Percentiles rank a stretch among this genome's conserved stretches.
phyloP scores from a whole-genome alignment of 2,888 invertebrate genomes.

The Ornithoptera alexandrae region DNA sequence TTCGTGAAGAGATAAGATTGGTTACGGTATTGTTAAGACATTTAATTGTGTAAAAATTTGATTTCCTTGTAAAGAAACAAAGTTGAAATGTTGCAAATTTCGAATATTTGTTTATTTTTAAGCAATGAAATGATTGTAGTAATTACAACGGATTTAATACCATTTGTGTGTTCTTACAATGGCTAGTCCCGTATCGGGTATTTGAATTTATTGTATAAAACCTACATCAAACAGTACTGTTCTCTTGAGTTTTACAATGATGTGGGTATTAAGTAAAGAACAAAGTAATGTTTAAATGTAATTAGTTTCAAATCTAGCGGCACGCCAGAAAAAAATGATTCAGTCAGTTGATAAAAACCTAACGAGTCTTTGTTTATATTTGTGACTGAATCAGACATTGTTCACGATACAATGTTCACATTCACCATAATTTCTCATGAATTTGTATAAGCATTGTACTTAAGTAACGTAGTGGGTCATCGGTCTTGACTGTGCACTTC shows the following conservation, averaged over 20 bases:
- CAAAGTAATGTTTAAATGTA: too few species aligned
- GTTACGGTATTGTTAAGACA: not conserved
- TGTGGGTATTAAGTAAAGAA: too few species aligned
- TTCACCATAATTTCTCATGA: constrained; percentile 13
- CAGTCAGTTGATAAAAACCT: too few species aligned
- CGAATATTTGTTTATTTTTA: not conserved
- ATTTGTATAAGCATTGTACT: constrained; percentile 5
- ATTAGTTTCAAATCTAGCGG: too few species aligned
- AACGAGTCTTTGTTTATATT: too few species aligned
- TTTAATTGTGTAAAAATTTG: not conserved
- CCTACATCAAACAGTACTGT: too few species aligned
- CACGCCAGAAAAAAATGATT: too few species aligned
- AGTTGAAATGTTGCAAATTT: not conserved
- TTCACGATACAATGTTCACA: constrained; percentile 31
- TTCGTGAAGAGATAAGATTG: not conserved
- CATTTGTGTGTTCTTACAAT: too few species aligned
- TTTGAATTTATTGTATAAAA: too few species aligned
- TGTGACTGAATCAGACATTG: constrained; percentile 24
- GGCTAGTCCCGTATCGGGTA: too few species aligned
- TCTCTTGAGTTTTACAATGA: too few species aligned
- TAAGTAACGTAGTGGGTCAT: constrained; percentile 24
- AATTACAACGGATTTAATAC: too few species aligned
- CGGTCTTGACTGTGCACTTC: constrained; percentile 12
- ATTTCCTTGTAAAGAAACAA: not conserved
- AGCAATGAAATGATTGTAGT: not conserved